These are phyloP conservation scores for Takifugu ocellatus DNA, from an alignment of 2,797 vertebrate species.

Conservation along the genomic window DNA sequence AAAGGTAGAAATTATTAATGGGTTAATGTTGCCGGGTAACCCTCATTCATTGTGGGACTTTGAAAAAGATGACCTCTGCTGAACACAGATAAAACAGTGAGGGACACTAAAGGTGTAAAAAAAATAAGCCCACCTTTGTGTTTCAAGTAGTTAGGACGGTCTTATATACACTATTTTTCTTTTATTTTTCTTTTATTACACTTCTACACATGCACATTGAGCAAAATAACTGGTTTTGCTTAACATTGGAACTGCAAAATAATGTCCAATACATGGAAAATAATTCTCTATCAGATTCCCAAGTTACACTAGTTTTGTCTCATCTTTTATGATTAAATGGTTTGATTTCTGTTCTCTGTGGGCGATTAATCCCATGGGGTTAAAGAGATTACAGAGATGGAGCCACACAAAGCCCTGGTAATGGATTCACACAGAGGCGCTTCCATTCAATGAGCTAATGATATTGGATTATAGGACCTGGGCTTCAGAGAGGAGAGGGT, in stretches of 20 bases:
- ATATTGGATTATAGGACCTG: conserved; percentile 57
- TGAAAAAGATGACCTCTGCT: conserved; percentile 20
- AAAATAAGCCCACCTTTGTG: conserved; percentile 8
- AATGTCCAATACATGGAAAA: conserved; percentile 47
- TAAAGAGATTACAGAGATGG: conserved; percentile 63
- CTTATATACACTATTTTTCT: conserved; percentile 25
- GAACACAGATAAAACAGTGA: conserved; percentile 15
- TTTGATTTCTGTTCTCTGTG: conserved; percentile 70
- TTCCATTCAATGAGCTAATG: conserved; percentile 66
- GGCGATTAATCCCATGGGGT: conserved; percentile 73
- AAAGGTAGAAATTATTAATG: conserved; percentile 75
- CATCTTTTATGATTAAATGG: conserved; percentile 71
- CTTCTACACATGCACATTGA: conserved; percentile 19
- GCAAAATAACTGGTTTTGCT: conserved; percentile 47
- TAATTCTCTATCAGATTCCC: conserved; percentile 64
- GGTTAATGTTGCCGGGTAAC: conserved; percentile 65
- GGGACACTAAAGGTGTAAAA: conserved; percentile 25
- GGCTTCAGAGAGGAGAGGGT: conserved; percentile 38
- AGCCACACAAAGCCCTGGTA: conserved; percentile 50
- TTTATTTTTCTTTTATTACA: conserved; percentile 24
- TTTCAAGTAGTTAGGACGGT: conserved; percentile 19
- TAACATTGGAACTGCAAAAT: conserved; percentile 38
- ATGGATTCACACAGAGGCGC: conserved; percentile 67
- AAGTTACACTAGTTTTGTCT: conserved; percentile 62
- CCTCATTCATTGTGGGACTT: conserved; percentile 67